Conservation (phyloP, 2,113 vertebrate species). For the Tachysurus vachellii region DNA sequence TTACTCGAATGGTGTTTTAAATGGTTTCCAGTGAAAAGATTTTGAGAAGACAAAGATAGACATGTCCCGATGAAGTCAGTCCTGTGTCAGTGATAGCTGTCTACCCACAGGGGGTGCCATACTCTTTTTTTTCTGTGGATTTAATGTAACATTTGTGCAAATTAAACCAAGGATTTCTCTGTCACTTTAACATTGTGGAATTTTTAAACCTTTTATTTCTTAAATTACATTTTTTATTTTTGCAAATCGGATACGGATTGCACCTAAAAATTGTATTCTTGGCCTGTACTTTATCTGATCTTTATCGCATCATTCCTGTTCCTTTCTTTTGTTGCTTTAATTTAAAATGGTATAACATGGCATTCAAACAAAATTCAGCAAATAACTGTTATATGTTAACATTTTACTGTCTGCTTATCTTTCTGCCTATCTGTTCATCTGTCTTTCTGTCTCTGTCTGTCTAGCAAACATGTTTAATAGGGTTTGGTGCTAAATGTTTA, state of each 20-base stretch:
- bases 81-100: slow-evolving; percentile 60
- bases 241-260: slow-evolving; percentile 13
- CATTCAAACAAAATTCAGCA: background rate
- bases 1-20: background rate
- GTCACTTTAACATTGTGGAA: background rate
- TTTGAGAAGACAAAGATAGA: slow-evolving; percentile 15
- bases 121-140: slow-evolving; percentile 14
- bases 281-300: slow-evolving; percentile 35
- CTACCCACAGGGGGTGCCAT: slow-evolving; percentile 65
- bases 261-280: background rate
- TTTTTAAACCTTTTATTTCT: background rate
- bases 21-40: background rate
- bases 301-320: background rate
- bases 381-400: background rate
- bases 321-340: background rate
- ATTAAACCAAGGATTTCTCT: background rate
- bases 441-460: background rate
- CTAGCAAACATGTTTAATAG: background rate
- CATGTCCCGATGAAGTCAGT: slow-evolving; percentile 43
- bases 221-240: background rate
- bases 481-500: background rate
- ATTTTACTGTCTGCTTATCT: background rate
- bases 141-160: slow-evolving; percentile 7
- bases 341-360: background rate
- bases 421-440: background rate